Evolutionary conservation across 1,140 invertebrate genomes (phyloP).

Genomic region (Pogonus chalceus): DNA sequence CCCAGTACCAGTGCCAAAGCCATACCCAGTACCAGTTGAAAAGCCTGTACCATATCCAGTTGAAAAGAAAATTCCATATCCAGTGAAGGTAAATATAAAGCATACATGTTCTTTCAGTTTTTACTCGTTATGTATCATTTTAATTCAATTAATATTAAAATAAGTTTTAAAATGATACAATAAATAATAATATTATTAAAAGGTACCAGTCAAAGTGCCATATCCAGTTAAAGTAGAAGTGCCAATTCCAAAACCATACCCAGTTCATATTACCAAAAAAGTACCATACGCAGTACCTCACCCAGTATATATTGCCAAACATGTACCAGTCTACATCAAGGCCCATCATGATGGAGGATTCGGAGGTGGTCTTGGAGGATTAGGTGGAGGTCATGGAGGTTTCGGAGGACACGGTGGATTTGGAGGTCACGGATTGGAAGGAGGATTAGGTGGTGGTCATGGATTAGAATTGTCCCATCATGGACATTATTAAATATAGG

Average conservation of each 20-base stretch:
- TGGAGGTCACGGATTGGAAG: not conserved
- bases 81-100: too few relatives aligned
- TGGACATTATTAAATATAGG: not conserved
- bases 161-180: too few relatives aligned
- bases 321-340: conserved; percentile 37
- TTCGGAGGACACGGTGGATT: conserved; percentile 3
- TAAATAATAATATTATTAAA: too few relatives aligned
- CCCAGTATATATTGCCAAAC: conserved; percentile 39
- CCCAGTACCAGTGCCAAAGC: conserved; percentile 40
- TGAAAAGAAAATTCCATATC: not conserved
- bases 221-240: conserved; percentile 29
- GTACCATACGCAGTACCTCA: conserved; percentile 28
- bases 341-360: conserved; percentile 11
- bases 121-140: too few relatives aligned
- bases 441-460: conserved; percentile 2
- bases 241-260: conserved; percentile 25
- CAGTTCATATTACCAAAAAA: conserved; percentile 20
- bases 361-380: conserved; percentile 11
- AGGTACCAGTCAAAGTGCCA: conserved; percentile 30
- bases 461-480: not conserved
- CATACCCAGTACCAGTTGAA: conserved; percentile 45
- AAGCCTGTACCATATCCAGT: conserved; percentile 38
- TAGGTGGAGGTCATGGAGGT: conserved; percentile 10
- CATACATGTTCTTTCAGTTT: too few relatives aligned
- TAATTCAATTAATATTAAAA: too few relatives aligned